Percentiles rank a stretch among this genome's conserved stretches.
phyloP scores from a whole-genome alignment of 2,888 invertebrate species.

The Tiliacea aurago region DNA sequence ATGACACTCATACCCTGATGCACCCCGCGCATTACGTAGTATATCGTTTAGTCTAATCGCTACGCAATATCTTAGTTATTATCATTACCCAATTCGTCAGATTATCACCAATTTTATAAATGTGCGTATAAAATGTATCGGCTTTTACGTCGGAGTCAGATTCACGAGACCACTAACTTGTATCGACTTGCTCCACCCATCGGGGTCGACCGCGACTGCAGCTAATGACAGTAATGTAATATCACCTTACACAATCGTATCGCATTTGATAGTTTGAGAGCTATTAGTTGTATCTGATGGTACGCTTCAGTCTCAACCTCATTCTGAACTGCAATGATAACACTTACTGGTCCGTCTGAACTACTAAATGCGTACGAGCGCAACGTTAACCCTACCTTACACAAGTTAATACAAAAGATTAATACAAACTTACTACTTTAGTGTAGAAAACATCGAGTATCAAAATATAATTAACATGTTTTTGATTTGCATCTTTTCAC shows the following conservation, averaged over 20 bases:
- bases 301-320: slow-evolving; percentile 47
- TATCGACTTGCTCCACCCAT: slow-evolving; percentile 51
- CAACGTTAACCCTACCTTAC: slow-evolving; percentile 80
- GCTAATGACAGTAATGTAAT: slow-evolving; percentile 68
- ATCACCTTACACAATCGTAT: slow-evolving; percentile 77
- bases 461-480: slow-evolving; percentile 90
- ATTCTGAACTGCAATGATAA: slow-evolving; percentile 51
- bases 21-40: slow-evolving; percentile 89
- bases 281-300: slow-evolving; percentile 50
- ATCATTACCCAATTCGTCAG: slow-evolving; percentile 89
- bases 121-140: slow-evolving; percentile 68
- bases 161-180: slow-evolving; percentile 44
- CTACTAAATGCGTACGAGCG: slow-evolving; percentile 83
- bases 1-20: slow-evolving; percentile 91
- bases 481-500: slow-evolving; percentile 88
- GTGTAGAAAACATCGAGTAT: slow-evolving; percentile 90
- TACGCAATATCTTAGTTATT: slow-evolving; percentile 88
- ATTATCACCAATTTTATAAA: slow-evolving; percentile 83
- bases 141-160: slow-evolving; percentile 61
- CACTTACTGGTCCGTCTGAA: slow-evolving; percentile 70
- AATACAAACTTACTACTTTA: slow-evolving; percentile 81
- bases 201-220: slow-evolving; percentile 53
- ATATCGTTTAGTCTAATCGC: slow-evolving; percentile 85
- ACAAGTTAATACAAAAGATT: slow-evolving; percentile 83
- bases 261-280: slow-evolving; percentile 77